These are phyloP conservation scores for Sebastes vulpes DNA, from an alignment of 2,797 vertebrate genomes.

Conservation along the genomic window DNA sequence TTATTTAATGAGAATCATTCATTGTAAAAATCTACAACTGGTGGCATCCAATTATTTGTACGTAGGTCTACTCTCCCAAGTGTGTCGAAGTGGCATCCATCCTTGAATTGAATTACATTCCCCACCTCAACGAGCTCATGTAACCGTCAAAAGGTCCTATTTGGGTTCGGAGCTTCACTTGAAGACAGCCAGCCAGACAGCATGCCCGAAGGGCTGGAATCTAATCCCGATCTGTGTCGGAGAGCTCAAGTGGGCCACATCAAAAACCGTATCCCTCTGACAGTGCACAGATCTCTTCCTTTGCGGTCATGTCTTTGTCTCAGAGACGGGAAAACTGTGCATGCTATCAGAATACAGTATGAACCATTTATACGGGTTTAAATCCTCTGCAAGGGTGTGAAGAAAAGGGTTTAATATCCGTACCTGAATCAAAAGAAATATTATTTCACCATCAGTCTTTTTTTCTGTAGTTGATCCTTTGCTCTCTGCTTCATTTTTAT, in stretches of 20 bases:
- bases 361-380: not conserved
- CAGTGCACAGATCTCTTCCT: slow-evolving; percentile 36
- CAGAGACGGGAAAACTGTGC: not conserved
- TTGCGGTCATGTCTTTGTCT: slow-evolving; percentile 17
- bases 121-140: slow-evolving; percentile 63
- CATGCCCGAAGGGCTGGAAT: slow-evolving; percentile 63
- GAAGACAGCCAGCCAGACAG: slow-evolving; percentile 37
- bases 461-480: not conserved
- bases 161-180: slow-evolving; percentile 58
- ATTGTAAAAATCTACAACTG: slow-evolving; percentile 13
- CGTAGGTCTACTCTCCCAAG: slow-evolving; percentile 2
- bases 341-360: not conserved
- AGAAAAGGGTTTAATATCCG: not conserved
- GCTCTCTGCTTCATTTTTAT: not conserved
- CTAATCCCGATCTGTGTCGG: slow-evolving; percentile 46
- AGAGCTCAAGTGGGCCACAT: slow-evolving; percentile 50
- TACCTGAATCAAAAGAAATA: not conserved
- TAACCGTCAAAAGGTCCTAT: slow-evolving; percentile 44
- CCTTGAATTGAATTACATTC: slow-evolving; percentile 46
- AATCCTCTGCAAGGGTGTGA: not conserved
- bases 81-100: slow-evolving; percentile 23
- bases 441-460: not conserved
- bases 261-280: slow-evolving; percentile 47
- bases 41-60: slow-evolving; percentile 12
- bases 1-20: slow-evolving; percentile 16